phyloP scores from a whole-genome alignment of 2,888 invertebrate genomes.

The Scelioninae gen. 1 region DNA sequence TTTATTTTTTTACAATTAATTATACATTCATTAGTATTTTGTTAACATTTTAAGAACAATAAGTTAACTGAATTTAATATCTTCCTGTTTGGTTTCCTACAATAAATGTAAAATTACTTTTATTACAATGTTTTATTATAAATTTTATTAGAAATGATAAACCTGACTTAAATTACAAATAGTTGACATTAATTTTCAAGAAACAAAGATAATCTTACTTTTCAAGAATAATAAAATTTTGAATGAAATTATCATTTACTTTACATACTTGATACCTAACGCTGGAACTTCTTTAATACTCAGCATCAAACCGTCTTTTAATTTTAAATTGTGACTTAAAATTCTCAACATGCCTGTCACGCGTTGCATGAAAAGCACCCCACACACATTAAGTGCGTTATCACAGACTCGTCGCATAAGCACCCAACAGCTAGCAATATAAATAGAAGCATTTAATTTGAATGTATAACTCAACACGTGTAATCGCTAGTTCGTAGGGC shows the following conservation, averaged over 20 bases:
- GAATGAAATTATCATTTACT: neutral
- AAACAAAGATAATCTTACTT: too few species aligned
- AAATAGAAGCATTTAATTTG: conserved; percentile 32
- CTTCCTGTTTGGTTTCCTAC: too few species aligned
- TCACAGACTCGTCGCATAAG: conserved; percentile 50
- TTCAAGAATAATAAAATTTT: too few species aligned
- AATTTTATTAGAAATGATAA: too few species aligned
- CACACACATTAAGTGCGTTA: conserved; percentile 16
- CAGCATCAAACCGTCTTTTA: neutral
- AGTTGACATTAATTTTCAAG: too few species aligned
- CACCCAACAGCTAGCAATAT: conserved; percentile 52
- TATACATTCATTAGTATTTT: too few species aligned
- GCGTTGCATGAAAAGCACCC: conserved; percentile 5
- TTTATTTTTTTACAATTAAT: too few species aligned
- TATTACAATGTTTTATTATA: too few species aligned
- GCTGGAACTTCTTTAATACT: conserved; percentile 17
- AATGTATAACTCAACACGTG: conserved; percentile 35
- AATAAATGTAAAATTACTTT: too few species aligned
- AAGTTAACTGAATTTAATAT: too few species aligned
- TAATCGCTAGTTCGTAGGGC: conserved; percentile 76
- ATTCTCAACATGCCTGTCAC: conserved; percentile 21
- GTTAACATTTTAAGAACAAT: too few species aligned
- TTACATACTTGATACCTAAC: neutral
- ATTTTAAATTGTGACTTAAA: conserved; percentile 8
- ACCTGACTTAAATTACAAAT: too few species aligned